Evolutionary conservation across 2,888 invertebrate genomes (phyloP).

Genomic region (Apodemia duryi): DNA sequence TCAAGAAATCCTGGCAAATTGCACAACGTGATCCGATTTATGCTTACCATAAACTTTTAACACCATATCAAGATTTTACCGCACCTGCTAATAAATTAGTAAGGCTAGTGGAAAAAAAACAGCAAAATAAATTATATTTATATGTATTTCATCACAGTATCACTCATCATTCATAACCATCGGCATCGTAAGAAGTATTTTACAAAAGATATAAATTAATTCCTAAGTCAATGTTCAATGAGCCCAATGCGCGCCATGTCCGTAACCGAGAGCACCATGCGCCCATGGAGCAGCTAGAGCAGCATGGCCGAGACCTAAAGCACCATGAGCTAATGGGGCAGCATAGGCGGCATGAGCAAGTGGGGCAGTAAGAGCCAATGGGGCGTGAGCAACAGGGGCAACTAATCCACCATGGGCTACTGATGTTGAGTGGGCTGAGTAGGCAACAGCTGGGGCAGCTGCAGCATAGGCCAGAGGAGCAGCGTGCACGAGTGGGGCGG

Average conservation of each 20-base stretch:
- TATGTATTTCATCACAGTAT: constrained; percentile 36
- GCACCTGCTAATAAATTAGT: no score
- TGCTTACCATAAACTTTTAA: no score
- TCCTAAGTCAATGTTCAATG: constrained; percentile 27
- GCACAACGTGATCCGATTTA: no score
- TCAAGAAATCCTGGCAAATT: no score
- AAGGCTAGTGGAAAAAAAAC: neutral
- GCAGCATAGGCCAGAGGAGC: constrained; percentile 42
- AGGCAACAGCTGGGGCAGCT: constrained; percentile 34
- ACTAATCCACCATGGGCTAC: constrained; percentile 41
- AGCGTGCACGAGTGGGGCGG: constrained; percentile 32
- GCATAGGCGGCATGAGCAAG: constrained; percentile 38
- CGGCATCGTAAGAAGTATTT: constrained; percentile 31
- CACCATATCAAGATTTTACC: no score
- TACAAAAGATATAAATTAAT: constrained; percentile 37
- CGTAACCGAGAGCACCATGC: constrained; percentile 27
- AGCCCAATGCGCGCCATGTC: constrained; percentile 31
- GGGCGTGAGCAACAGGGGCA: constrained; percentile 35
- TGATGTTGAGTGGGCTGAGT: constrained; percentile 36
- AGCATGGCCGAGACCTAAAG: constrained; percentile 33
- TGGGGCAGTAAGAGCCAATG: constrained; percentile 26
- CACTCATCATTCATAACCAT: constrained; percentile 38
- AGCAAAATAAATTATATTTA: constrained; percentile 19
- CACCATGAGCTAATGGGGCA: constrained; percentile 38
- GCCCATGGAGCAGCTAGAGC: constrained; percentile 45